phyloP scores from a whole-genome alignment of 2,113 vertebrate species.

The Oreochromis niloticus region DNA sequence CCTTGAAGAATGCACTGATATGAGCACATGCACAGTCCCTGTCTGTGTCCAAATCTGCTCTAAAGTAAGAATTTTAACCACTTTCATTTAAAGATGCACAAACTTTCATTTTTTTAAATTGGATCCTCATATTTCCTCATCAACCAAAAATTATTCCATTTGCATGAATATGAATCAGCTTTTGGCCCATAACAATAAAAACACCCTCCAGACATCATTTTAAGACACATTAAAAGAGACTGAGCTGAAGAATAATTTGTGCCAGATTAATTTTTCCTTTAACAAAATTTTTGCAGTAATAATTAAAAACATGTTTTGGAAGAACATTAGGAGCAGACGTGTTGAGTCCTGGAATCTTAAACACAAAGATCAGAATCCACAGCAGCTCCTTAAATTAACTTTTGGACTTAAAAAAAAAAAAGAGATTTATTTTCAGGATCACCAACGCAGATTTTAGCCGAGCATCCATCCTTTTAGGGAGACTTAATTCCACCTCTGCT shows the following conservation, averaged over 20 bases:
- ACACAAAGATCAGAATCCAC: neutral
- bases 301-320: neutral
- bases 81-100: neutral
- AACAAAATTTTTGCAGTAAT: neutral
- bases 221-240: neutral
- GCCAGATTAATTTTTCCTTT: neutral
- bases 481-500: neutral
- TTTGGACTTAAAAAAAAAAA: neutral
- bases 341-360: neutral
- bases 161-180: neutral
- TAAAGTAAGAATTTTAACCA: neutral
- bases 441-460: neutral
- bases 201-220: neutral
- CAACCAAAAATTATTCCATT: neutral
- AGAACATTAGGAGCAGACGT: neutral
- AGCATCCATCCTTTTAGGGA: neutral
- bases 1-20: neutral
- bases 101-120: neutral
- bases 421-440: neutral
- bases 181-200: neutral
- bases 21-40: neutral
- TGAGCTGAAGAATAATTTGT: neutral
- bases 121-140: neutral
- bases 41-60: neutral
- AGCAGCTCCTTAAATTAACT: neutral